Percentiles rank a stretch among this genome's conserved stretches.
These are phyloP conservation scores for Aldabrachelys gigantea DNA, from an alignment of 2,113 vertebrate species.

Conservation along the genomic window DNA sequence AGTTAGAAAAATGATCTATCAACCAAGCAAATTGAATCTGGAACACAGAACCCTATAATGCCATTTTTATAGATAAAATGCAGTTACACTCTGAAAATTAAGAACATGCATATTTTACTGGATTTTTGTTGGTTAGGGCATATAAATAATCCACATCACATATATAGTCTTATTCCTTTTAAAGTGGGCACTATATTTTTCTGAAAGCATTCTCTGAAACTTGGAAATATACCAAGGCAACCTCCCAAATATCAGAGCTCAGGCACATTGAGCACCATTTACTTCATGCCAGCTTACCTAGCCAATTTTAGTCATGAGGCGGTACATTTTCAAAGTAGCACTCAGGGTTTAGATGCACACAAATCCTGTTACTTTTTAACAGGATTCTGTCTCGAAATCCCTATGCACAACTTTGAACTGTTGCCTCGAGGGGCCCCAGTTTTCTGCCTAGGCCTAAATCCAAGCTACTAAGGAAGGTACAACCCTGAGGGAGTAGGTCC, in stretches of 20 bases:
- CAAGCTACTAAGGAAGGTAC: not conserved
- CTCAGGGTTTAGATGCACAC: not conserved
- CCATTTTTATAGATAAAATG: not conserved
- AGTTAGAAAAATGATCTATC: not conserved
- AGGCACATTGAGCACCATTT: not conserved
- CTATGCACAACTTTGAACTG: constrained; percentile 35
- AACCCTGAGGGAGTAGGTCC: not conserved
- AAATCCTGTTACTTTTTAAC: not conserved
- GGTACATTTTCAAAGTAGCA: constrained; percentile 46
- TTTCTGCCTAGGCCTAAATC: constrained; percentile 18
- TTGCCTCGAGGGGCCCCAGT: constrained; percentile 24
- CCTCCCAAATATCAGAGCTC: constrained; percentile 44
- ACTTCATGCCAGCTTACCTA: not conserved
- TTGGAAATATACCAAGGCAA: constrained; percentile 41
- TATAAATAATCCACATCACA: not conserved
- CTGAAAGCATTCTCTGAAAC: constrained; percentile 29
- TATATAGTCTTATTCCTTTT: not conserved
- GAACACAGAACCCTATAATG: not conserved
- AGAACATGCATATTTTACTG: constrained; percentile 19
- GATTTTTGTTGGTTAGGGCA: constrained; percentile 7
- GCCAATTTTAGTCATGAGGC: constrained; percentile 43
- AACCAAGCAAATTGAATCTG: not conserved
- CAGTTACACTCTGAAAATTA: not conserved
- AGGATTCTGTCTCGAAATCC: constrained; percentile 36
- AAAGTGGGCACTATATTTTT: constrained; percentile 16